Evolutionary conservation across 2,113 vertebrate genomes (phyloP).

Genomic region (Lucifuga dentata): DNA sequence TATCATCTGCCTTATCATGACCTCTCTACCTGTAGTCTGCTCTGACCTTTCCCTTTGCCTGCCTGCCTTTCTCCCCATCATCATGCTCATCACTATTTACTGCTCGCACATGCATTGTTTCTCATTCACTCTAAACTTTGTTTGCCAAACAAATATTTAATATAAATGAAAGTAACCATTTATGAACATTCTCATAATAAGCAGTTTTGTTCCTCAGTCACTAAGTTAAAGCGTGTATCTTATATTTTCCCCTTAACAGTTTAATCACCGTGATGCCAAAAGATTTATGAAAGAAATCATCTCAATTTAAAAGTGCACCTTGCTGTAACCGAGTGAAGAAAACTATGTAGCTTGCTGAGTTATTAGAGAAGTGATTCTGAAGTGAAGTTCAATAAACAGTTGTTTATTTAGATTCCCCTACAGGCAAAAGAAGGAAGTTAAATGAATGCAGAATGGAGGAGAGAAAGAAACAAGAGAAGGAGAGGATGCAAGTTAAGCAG

Average conservation of each 20-base stretch:
- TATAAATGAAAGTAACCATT: background rate
- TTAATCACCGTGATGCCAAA: too few species aligned
- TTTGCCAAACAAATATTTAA: background rate
- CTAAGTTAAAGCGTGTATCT: background rate
- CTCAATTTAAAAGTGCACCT: too few species aligned
- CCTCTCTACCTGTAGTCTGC: slow-evolving; percentile 12
- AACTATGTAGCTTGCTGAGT: background rate
- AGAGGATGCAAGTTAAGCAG: slow-evolving; percentile 7
- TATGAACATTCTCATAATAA: background rate
- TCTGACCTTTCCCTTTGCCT: slow-evolving; percentile 4
- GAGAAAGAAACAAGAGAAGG: too few species aligned
- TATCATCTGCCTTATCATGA: slow-evolving; percentile 24
- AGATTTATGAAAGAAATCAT: too few species aligned
- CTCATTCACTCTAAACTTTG: background rate
- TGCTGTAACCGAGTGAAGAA: background rate
- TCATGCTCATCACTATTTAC: background rate
- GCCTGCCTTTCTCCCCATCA: background rate
- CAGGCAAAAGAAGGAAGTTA: slow-evolving; percentile 16
- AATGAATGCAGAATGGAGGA: slow-evolving; percentile 2
- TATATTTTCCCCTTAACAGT: background rate
- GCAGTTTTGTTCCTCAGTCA: background rate
- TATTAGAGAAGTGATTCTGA: slow-evolving; percentile 15
- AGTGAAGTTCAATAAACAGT: slow-evolving; percentile 3
- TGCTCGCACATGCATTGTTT: background rate
- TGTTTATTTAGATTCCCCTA: slow-evolving; percentile 23